These are phyloP conservation scores for Lutjanus argentimaculatus DNA, from an alignment of 2,797 vertebrate species.

Conservation along the genomic window DNA sequence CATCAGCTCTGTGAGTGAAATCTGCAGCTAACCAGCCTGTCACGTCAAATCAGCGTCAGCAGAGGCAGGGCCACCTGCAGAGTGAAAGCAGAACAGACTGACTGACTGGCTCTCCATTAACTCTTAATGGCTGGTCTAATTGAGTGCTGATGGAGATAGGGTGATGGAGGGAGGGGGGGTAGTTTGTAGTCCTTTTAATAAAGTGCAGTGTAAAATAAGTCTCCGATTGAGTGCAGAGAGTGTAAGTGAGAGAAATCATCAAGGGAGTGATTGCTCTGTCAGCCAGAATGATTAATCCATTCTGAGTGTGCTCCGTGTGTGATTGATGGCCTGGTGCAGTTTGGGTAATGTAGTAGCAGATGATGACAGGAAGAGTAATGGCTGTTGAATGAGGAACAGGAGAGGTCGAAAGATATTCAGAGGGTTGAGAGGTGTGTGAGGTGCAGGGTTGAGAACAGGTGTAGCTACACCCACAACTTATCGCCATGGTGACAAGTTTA, in stretches of 20 bases:
- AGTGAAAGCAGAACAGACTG: conserved; percentile 40
- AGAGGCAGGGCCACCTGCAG: conserved; percentile 55
- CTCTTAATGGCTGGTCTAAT: conserved; percentile 69
- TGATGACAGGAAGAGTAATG: conserved; percentile 75
- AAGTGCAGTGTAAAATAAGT: conserved; percentile 59
- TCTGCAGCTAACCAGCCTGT: conserved; percentile 59
- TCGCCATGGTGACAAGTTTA: conserved; percentile 43
- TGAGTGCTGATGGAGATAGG: conserved; percentile 67
- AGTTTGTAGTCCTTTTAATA: conserved; percentile 65
- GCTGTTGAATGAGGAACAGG: conserved; percentile 29
- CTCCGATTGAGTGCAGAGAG: conserved; percentile 46
- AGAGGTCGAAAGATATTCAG: neutral
- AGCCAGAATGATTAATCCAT: conserved; percentile 73
- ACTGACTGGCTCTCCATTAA: conserved; percentile 68
- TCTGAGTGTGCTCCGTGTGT: conserved; percentile 55
- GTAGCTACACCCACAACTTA: conserved; percentile 18
- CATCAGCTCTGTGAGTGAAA: conserved; percentile 41
- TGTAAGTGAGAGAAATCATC: conserved; percentile 63
- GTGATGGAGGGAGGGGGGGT: neutral
- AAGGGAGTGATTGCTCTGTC: conserved; percentile 74
- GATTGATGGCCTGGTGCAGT: conserved; percentile 80
- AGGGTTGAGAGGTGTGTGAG: conserved; percentile 14
- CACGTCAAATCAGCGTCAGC: conserved; percentile 63
- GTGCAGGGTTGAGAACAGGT: neutral
- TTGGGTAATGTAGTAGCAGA: conserved; percentile 80